These are phyloP conservation scores for Orchestes rusci DNA, from an alignment of 2,888 invertebrate species.

Conservation along the genomic window DNA sequence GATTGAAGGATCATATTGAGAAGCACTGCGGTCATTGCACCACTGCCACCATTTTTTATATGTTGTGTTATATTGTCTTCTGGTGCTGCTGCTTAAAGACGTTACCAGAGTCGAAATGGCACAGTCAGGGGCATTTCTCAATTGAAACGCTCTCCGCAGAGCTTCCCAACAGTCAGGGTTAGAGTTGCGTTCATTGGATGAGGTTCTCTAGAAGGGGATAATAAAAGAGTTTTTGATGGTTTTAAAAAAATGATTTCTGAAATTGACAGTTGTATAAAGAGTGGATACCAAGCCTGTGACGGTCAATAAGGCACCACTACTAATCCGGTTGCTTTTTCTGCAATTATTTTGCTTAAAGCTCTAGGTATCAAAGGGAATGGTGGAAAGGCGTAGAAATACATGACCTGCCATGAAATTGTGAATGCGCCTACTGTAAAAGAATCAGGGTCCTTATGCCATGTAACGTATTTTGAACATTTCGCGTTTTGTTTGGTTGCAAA, in stretches of 20 bases:
- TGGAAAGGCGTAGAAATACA: slow-evolving; percentile 21
- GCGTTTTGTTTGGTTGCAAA: too few species aligned
- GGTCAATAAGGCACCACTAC: slow-evolving; percentile 15
- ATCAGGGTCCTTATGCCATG: slow-evolving; percentile 20
- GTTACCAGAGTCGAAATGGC: too few species aligned
- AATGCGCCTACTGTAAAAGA: slow-evolving; percentile 20
- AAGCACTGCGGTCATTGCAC: too few species aligned
- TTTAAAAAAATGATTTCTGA: slow-evolving; percentile 8
- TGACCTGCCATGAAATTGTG: slow-evolving; percentile 18
- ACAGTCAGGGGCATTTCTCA: too few species aligned
- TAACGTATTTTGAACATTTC: too few species aligned
- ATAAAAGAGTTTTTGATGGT: slow-evolving; percentile 8
- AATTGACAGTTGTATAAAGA: slow-evolving; percentile 7
- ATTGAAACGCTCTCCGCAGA: slow-evolving; percentile 16
- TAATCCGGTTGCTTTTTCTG: slow-evolving; percentile 13
- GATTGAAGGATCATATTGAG: too few species aligned
- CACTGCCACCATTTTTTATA: slow-evolving; percentile 27
- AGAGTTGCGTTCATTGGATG: slow-evolving; percentile 12
- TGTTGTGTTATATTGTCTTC: slow-evolving; percentile 25
- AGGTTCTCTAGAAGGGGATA: slow-evolving; percentile 7
- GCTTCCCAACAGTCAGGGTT: slow-evolving; percentile 16
- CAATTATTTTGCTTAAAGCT: slow-evolving; percentile 12
- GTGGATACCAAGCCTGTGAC: too few species aligned
- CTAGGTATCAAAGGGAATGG: slow-evolving; percentile 18
- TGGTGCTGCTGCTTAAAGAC: too few species aligned